These are phyloP conservation scores for Lophius piscatorius DNA, from an alignment of 2,113 vertebrate genomes.

Conservation along the genomic window DNA sequence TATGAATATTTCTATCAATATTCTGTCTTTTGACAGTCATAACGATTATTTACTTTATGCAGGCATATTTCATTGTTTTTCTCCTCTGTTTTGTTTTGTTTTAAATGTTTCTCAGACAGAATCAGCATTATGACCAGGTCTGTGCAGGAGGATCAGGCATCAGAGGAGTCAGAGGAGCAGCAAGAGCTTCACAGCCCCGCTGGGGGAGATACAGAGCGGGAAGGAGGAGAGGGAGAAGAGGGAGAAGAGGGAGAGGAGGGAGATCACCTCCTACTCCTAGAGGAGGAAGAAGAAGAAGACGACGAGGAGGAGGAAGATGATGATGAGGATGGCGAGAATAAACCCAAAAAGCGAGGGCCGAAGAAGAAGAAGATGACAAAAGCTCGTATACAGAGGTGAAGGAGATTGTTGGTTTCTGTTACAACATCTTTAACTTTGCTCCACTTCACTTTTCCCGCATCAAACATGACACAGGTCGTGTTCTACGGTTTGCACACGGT, in stretches of 20 bases:
- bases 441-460: too few species aligned
- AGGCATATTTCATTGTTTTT: background rate
- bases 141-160: constrained; percentile 83
- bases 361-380: constrained; percentile 99
- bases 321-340: constrained; percentile 90
- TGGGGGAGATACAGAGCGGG: constrained; percentile 80
- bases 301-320: constrained; percentile 91
- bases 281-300: constrained; percentile 85
- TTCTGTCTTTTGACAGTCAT: too few species aligned
- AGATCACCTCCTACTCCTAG: constrained; percentile 60
- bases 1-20: too few species aligned
- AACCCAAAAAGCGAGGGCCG: constrained; percentile 94
- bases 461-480: too few species aligned
- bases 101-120: constrained; percentile 65
- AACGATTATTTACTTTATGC: too few species aligned
- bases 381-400: constrained; percentile 89
- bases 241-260: constrained; percentile 65
- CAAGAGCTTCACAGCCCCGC: constrained; percentile 82
- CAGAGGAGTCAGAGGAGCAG: constrained; percentile 54
- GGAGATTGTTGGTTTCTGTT: background rate
- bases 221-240: constrained; percentile 79
- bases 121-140: constrained; percentile 92
- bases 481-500: too few species aligned
- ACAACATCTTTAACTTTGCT: too few species aligned
- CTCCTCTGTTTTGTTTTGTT: background rate